These are phyloP conservation scores for Euura saliciscinereae DNA, from an alignment of 1,140 invertebrate species.

Conservation along the genomic window DNA sequence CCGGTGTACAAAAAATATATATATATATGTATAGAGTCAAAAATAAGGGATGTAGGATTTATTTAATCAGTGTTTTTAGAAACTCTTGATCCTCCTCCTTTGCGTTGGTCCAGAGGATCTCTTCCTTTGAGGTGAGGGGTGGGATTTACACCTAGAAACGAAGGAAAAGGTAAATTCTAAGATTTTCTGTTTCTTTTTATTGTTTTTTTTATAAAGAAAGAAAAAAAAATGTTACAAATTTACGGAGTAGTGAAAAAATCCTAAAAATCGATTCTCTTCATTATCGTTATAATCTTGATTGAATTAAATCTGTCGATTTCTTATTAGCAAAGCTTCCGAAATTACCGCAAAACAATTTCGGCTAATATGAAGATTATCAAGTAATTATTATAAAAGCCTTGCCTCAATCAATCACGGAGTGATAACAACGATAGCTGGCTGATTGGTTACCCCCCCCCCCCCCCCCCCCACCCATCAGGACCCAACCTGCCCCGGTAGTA, in stretches of 20 bases:
- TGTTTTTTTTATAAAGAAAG: too few species aligned
- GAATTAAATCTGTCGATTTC: too few species aligned
- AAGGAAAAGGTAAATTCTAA: too few species aligned
- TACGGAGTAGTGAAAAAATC: too few species aligned
- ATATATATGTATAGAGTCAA: not conserved
- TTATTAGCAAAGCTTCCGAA: conserved; percentile 19
- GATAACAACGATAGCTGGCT: conserved; percentile 23
- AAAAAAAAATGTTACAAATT: too few species aligned
- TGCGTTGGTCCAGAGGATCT: too few species aligned
- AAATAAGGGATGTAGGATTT: too few species aligned
- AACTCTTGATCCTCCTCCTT: too few species aligned
- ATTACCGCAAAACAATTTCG: conserved; percentile 43
- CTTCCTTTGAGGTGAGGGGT: too few species aligned
- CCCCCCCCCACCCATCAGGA: conserved; percentile 13
- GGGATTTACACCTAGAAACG: too few species aligned
- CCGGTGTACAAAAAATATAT: not conserved
- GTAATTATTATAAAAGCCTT: conserved; percentile 56
- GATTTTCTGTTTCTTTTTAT: too few species aligned
- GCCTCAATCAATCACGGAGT: conserved; percentile 48
- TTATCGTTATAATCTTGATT: not conserved
- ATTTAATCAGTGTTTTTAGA: too few species aligned
- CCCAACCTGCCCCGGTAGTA: conserved; percentile 10
- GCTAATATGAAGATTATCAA: conserved; percentile 43
- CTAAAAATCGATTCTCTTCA: not conserved
- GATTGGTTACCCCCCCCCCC: not conserved